These are phyloP conservation scores for Tapera naevia DNA, from an alignment of 2,797 vertebrate genomes.

Conservation along the genomic window DNA sequence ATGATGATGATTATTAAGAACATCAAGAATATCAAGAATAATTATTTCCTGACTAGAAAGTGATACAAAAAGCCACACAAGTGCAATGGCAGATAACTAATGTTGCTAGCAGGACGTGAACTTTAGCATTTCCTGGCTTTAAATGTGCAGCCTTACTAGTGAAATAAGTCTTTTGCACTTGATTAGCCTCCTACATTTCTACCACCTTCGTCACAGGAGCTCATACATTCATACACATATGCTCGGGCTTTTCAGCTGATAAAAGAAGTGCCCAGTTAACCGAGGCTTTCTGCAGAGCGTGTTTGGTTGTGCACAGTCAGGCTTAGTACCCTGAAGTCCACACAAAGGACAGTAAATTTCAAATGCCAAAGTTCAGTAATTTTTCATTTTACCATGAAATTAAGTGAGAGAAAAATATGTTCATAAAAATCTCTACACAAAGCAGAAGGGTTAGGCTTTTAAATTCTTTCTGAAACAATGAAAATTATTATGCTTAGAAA, in stretches of 20 bases:
- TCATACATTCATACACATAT: background rate
- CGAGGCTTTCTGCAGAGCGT: background rate
- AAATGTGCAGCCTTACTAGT: background rate
- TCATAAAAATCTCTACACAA: background rate
- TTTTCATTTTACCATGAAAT: background rate
- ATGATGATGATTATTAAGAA: background rate
- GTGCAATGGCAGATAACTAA: background rate
- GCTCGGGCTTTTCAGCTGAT: background rate
- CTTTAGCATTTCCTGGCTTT: slow-evolving; percentile 58
- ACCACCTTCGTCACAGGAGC: background rate
- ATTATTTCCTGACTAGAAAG: background rate
- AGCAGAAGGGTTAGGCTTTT: background rate
- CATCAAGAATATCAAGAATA: background rate
- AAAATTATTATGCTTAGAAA: background rate
- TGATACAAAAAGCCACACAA: background rate
- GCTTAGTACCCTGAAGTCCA: background rate
- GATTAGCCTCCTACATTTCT: background rate
- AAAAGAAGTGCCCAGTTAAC: background rate
- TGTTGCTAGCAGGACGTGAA: background rate
- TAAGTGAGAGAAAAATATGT: background rate
- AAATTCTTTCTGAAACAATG: background rate
- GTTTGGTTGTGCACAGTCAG: background rate
- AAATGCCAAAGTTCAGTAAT: background rate
- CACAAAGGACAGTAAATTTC: background rate
- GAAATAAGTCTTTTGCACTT: background rate